A percentile compares a stretch with the other conserved stretches of the same genome.
Conservation (phyloP, 2,888 invertebrate species). For the Pseudoips prasinana region DNA sequence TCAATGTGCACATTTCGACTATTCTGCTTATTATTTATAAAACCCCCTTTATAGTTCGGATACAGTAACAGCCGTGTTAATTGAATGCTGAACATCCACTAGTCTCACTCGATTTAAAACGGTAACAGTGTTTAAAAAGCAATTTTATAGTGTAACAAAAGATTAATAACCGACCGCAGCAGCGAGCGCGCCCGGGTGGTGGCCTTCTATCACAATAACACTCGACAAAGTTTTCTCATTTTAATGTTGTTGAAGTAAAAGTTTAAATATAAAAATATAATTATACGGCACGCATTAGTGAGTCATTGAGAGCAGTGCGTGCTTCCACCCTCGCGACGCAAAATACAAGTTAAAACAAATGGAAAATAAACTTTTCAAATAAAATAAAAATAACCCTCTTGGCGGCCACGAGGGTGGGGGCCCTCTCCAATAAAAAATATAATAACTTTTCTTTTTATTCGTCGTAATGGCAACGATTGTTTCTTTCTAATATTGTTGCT, state of each 20-base stretch:
- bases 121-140: no score
- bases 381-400: slow-evolving; percentile 82
- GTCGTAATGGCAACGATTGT: slow-evolving; percentile 78
- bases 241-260: slow-evolving; percentile 76
- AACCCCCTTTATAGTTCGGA: no score
- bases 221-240: slow-evolving; percentile 75
- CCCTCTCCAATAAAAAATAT: slow-evolving; percentile 81
- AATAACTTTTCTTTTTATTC: slow-evolving; percentile 82
- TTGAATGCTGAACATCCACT: no score
- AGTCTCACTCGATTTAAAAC: no score
- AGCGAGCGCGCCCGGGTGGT: slow-evolving; percentile 17
- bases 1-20: neutral
- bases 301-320: slow-evolving; percentile 76
- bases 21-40: no score
- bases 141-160: slow-evolving; percentile 19
- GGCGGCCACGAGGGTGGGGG: slow-evolving; percentile 75
- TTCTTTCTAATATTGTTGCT: slow-evolving; percentile 71
- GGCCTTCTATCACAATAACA: slow-evolving; percentile 53
- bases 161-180: slow-evolving; percentile 26
- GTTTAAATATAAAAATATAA: slow-evolving; percentile 81
- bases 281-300: slow-evolving; percentile 79
- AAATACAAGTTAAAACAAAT: slow-evolving; percentile 80
- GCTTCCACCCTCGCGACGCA: slow-evolving; percentile 70
- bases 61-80: no score
- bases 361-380: slow-evolving; percentile 81